Evolutionary conservation across 2,113 vertebrate species (phyloP).

Genomic region (Acrocephalus arundinaceus): DNA sequence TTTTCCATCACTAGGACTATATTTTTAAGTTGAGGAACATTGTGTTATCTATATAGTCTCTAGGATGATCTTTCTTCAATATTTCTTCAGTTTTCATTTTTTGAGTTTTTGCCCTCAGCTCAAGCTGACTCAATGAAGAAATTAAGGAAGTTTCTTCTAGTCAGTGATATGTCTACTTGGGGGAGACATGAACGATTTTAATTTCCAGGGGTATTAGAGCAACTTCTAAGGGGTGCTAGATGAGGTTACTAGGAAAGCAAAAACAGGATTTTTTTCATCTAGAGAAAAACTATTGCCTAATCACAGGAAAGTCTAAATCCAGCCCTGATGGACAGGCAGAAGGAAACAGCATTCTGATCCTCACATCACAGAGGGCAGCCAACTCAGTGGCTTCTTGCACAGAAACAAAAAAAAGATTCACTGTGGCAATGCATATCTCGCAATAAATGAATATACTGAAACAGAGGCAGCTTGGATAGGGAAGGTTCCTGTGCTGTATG

Average conservation of each 20-base stretch:
- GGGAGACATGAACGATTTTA: neutral
- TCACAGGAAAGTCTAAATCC: neutral
- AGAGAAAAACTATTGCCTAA: neutral
- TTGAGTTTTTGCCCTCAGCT: neutral
- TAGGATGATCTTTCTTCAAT: neutral
- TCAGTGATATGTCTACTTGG: neutral
- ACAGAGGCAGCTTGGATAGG: neutral
- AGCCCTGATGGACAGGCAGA: neutral
- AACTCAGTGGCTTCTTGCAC: neutral
- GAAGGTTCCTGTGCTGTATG: neutral
- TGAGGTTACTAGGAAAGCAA: neutral
- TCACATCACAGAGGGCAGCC: neutral
- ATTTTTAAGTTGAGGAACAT: neutral
- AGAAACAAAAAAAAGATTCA: neutral
- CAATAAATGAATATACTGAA: neutral
- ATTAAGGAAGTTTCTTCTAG: neutral
- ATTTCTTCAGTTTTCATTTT: neutral
- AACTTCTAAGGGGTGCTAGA: neutral
- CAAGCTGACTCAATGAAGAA: neutral
- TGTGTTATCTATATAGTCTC: neutral
- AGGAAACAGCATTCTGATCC: neutral
- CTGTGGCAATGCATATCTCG: fast-evolving
- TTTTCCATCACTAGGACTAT: neutral
- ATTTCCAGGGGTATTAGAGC: neutral
- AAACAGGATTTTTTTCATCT: neutral